Evolutionary conservation across 1,140 invertebrate genomes (phyloP), one percentile per base, ranked within the genome.

Genomic region (Bombus vancouverensis): DNA sequence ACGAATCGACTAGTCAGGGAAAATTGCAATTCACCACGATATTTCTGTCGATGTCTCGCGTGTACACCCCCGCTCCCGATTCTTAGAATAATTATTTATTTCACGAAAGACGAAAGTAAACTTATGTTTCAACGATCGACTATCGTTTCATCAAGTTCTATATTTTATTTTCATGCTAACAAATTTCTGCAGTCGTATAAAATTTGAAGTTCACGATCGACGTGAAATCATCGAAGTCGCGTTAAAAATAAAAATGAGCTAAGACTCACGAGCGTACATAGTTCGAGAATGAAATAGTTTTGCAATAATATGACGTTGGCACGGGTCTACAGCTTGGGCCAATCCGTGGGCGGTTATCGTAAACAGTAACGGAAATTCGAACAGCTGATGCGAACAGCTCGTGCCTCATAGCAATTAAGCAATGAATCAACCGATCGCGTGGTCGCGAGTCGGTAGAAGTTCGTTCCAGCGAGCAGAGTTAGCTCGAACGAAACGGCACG

Each of bases 41-140:
- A 83, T 77, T 83, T 77, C 22, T 28, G 81, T 57, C 81, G 81
- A 42, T 83, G 81, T 47, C 25, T 83, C 59, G 8, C 34, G n/a
- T 37, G 42, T 28, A 42, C 28, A 47, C 32, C 59, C 59, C 28
- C 59, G 59, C 28, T n/a, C 28, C 28, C 4, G 1, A 12, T 12
- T n/a, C 22, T 13, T n/a, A 4, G 28, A 62, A 62, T 13, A n/a
- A 28, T n/a, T n/a, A 62, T n/a, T n/a, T n/a, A n/a, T 62, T 62
- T 62, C 10, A n/a, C 28, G 59, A 62, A 62, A n/a, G 59, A 28
- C 59, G 13, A 12, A 10, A 25, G 59, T 28, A 12, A 62, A 28
- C 5, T 53, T 22, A 22, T 53, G 2, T 1, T 8, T 53, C 47
- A 53, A 53, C 47, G 6, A 8, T 1, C 47, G 15, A 2, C 4